phyloP scores from a whole-genome alignment of 2,888 invertebrate genomes.

The Amblyjoppa proteus region DNA sequence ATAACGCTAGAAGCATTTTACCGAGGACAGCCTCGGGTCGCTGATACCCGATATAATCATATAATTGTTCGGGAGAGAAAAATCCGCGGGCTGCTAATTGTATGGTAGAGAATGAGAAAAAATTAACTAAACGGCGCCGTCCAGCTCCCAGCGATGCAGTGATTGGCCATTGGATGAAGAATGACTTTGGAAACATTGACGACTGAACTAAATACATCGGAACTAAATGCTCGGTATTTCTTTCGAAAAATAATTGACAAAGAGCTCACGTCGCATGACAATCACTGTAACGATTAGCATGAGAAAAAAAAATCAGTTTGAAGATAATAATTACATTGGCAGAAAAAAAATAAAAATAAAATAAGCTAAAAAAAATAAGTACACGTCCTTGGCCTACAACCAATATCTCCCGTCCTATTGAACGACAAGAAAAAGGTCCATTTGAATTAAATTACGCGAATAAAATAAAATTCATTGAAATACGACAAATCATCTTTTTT shows the following conservation, averaged over 20 bases:
- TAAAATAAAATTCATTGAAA: too few species aligned
- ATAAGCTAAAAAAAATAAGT: too few species aligned
- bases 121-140: neutral
- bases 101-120: neutral
- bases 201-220: neutral
- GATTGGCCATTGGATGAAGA: neutral
- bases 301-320: neutral
- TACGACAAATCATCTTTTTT: neutral
- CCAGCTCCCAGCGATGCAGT: neutral
- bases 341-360: too few species aligned
- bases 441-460: too few species aligned
- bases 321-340: neutral
- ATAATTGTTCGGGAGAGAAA: neutral
- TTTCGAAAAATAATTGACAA: neutral
- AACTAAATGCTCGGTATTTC: neutral
- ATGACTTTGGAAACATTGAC: neutral
- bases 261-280: neutral
- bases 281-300: neutral
- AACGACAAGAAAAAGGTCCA: too few species aligned
- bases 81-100: slow-evolving; percentile 17
- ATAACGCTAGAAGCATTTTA: neutral
- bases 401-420: too few species aligned
- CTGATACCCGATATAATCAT: slow-evolving; percentile 6
- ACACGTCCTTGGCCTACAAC: too few species aligned
- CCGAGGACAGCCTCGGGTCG: neutral